Percentiles rank a stretch among this genome's conserved stretches.
Conservation (phyloP, 2,113 vertebrate genomes). For the Rutilus rutilus region DNA sequence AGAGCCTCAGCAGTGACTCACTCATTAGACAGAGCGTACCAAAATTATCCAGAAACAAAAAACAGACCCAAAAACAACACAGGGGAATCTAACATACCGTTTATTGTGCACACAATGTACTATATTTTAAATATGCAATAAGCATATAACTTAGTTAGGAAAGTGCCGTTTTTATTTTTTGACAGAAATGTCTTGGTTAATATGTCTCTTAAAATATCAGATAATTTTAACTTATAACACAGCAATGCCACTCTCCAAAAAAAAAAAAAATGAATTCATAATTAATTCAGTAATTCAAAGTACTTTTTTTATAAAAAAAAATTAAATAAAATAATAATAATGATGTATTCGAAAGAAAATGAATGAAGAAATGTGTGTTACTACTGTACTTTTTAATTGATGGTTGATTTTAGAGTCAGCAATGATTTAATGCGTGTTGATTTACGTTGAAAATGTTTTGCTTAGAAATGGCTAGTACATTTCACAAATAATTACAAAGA, state of each 20-base stretch:
- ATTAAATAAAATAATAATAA: too few relatives aligned
- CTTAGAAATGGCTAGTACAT: too few relatives aligned
- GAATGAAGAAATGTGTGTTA: background rate
- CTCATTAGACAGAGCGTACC: slow-evolving; percentile 44
- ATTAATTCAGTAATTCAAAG: too few relatives aligned
- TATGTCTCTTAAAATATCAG: too few relatives aligned
- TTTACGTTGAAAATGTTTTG: too few relatives aligned
- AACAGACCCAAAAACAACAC: background rate
- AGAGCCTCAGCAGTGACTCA: slow-evolving; percentile 67
- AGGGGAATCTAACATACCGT: background rate
- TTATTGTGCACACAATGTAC: too few relatives aligned
- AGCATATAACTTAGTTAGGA: background rate
- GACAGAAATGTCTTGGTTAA: background rate
- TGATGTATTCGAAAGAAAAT: background rate
- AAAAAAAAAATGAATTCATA: background rate
- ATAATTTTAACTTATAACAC: too few relatives aligned
- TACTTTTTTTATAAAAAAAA: too few relatives aligned
- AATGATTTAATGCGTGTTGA: too few relatives aligned
- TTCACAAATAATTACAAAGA: too few relatives aligned
- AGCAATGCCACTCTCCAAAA: background rate
- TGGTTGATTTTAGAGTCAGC: background rate
- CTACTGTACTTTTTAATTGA: background rate
- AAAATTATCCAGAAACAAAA: slow-evolving; percentile 48
- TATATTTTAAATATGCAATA: background rate
- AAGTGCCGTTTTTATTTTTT: background rate